Percentiles rank a stretch among this genome's conserved stretches.
Evolutionary conservation across 2,113 vertebrate species (phyloP).

Genomic region (Silurus meridionalis): DNA sequence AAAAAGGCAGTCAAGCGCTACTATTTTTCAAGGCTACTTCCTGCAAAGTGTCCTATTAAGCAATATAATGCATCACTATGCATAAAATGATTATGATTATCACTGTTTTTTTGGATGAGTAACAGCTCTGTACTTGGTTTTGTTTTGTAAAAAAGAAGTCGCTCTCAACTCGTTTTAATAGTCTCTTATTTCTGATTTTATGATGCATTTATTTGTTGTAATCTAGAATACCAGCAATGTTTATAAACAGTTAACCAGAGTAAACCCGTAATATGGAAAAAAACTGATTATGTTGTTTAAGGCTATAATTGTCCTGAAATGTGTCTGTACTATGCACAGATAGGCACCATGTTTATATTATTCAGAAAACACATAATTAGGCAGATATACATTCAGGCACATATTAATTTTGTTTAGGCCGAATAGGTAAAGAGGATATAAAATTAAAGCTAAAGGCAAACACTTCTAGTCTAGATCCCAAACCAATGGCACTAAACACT

Average conservation of each 20-base stretch:
- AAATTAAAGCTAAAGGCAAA: not conserved
- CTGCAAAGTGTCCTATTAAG: not conserved
- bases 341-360: not conserved
- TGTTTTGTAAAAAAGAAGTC: not conserved
- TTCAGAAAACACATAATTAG: not conserved
- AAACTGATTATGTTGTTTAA: not conserved
- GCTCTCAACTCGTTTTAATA: not conserved
- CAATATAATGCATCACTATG: not conserved
- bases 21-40: not conserved
- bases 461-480: not conserved
- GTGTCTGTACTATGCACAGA: not conserved
- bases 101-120: not conserved
- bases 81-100: not conserved
- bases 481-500: not conserved
- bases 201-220: not conserved
- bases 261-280: not conserved
- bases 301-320: not conserved
- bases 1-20: not conserved
- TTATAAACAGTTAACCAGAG: not conserved
- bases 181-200: not conserved
- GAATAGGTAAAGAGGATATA: not conserved
- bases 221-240: not conserved
- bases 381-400: not conserved
- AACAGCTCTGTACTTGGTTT: not conserved
- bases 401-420: not conserved